Evolutionary conservation across 2,888 invertebrate species (phyloP), one percentile per base, ranked within the genome.

Genomic region (Patella ulyssiponensis): DNA sequence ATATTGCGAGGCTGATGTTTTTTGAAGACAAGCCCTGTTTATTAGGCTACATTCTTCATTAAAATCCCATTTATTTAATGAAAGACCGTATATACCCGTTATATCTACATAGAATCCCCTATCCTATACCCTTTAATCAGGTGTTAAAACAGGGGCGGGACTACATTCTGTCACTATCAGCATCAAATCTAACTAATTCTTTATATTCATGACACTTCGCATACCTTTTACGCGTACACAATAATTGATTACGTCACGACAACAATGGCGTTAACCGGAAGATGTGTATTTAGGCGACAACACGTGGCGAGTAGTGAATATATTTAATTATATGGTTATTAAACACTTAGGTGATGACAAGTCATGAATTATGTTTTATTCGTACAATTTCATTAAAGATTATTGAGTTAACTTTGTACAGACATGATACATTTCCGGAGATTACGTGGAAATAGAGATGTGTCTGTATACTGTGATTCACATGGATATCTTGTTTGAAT

Each of bases 221-320:
- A 44, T 44, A 23, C 64, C 23, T 64, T 23, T 64, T 64, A 64
- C 64, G 23, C 23, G 64, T 64, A 23, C 64, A 64, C 64, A 64
- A 64, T 64, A 64, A 64, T 64, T 64, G 64, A 64, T 64, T 64
- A 64, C 64, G 64, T 64, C 64, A 64, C 64, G 14, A 20, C 64
- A 64, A 64, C 64, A 64, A 64, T 64, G 64, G 20, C 20, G 64
- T 20, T 23, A 14, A 64, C 64, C 64, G 64, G 64, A 64, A 64
- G 64, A 64, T 64, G 64, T 64, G 64, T 64, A 23, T 64, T 23
- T 20, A 64, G 64, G 64, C 23, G 64, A 64, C 23, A 64, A 23
- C 64, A 64, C 64, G 64, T 64, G 64, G 64, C 64, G 64, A 64
- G 23, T 64, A 64, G 20, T 64, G 64, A 64, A 64, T 64, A 20